phyloP scores from a whole-genome alignment of 2,888 invertebrate genomes.

The Leptopilina drosophilae region DNA sequence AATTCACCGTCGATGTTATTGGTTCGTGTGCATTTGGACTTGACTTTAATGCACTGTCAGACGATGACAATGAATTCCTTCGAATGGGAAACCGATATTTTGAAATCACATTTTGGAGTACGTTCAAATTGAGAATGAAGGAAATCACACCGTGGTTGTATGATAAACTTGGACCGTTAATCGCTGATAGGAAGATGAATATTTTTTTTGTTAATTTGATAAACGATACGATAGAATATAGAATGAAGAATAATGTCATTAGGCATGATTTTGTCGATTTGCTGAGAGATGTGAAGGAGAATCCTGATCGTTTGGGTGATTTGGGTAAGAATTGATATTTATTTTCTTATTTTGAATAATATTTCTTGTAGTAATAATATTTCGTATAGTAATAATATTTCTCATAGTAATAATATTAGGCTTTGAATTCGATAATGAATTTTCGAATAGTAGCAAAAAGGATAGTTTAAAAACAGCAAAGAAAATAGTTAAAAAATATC shows the following conservation, averaged over 20 bases:
- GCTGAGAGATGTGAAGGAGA: conserved; percentile 57
- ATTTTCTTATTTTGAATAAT: too few species aligned
- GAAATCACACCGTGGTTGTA: conserved; percentile 60
- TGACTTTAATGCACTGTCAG: conserved; percentile 72
- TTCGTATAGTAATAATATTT: too few species aligned
- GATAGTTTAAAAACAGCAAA: too few species aligned
- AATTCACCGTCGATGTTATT: conserved; percentile 77
- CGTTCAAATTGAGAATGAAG: conserved; percentile 57
- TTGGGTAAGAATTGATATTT: background rate
- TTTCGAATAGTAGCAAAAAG: too few species aligned
- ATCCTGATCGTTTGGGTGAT: background rate
- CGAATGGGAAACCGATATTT: conserved; percentile 71
- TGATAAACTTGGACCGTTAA: conserved; percentile 53
- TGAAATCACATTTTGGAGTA: conserved; percentile 48
- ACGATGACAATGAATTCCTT: conserved; percentile 74
- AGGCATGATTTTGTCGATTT: conserved; percentile 77
- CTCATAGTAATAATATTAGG: too few species aligned
- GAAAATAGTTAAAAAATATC: too few species aligned
- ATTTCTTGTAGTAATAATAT: too few species aligned
- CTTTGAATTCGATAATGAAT: too few species aligned
- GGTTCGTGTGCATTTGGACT: conserved; percentile 77
- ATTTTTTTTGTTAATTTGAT: conserved; percentile 71
- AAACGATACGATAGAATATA: conserved; percentile 69
- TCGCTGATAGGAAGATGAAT: conserved; percentile 61
- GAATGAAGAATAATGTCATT: conserved; percentile 72